Percentiles rank a stretch among this genome's conserved stretches.
Evolutionary conservation across 2,888 invertebrate species (phyloP).

Genomic region (Lithophane socia): DNA sequence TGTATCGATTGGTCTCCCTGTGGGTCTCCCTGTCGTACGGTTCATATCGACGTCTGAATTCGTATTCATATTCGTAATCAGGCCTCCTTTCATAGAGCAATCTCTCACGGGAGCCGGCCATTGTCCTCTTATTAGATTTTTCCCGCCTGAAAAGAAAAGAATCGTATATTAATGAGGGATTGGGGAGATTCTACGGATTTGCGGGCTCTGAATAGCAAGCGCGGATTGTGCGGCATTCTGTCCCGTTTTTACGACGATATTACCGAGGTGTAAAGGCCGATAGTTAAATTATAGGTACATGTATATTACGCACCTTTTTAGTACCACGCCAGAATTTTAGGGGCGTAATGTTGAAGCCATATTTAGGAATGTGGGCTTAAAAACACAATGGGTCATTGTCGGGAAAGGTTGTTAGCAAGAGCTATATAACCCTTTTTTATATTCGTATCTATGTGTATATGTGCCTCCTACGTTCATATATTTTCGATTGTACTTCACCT

Average conservation of each 20-base stretch:
- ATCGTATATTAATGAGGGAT: constrained; percentile 72
- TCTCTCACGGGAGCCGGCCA: constrained; percentile 87
- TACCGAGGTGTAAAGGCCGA: constrained; percentile 50
- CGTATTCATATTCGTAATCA: constrained; percentile 79
- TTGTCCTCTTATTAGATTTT: constrained; percentile 77
- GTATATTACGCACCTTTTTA: constrained; percentile 51
- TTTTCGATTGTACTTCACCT: constrained; percentile 21
- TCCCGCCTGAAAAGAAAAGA: constrained; percentile 78
- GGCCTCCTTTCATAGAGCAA: constrained; percentile 83
- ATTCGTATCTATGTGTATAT: constrained; percentile 7
- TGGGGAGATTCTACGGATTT: constrained; percentile 66
- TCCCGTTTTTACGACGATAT: constrained; percentile 54
- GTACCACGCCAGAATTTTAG: constrained; percentile 40
- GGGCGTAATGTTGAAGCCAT: constrained; percentile 41
- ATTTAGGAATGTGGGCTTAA: constrained; percentile 51
- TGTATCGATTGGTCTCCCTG: constrained; percentile 69
- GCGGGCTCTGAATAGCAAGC: constrained; percentile 52
- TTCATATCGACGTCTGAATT: constrained; percentile 76
- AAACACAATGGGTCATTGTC: constrained; percentile 61
- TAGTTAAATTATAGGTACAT: constrained; percentile 58
- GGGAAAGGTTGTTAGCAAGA: constrained; percentile 39
- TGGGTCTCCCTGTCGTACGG: constrained; percentile 68
- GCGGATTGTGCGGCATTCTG: constrained; percentile 41
- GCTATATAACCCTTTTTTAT: constrained; percentile 55
- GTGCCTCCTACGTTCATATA: constrained; percentile 15